A percentile compares a stretch with the other conserved stretches of the same genome.
phyloP scores from a whole-genome alignment of 2,888 invertebrate genomes.

The Antheraea assamensis region DNA sequence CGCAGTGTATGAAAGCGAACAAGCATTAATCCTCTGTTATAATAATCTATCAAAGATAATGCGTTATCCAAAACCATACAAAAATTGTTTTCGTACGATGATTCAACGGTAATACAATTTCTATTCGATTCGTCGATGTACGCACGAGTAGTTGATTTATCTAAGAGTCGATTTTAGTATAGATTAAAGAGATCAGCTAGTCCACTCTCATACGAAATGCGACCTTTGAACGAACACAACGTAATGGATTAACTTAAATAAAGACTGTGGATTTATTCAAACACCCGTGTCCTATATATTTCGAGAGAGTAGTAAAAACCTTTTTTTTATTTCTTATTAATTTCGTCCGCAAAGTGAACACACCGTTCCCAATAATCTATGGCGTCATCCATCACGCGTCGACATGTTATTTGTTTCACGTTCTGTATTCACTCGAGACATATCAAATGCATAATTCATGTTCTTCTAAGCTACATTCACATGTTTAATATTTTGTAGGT shows the following conservation, averaged over 20 bases:
- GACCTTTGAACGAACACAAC: too few species aligned
- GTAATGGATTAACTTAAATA: too few species aligned
- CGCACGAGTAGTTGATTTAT: constrained; percentile 16
- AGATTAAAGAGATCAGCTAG: not conserved
- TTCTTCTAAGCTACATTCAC: not conserved
- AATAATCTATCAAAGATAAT: constrained; percentile 14
- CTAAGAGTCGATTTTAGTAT: constrained; percentile 7
- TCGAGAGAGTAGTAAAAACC: not conserved
- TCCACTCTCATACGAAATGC: not conserved
- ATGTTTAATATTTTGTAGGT: constrained; percentile 11
- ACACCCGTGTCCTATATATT: not conserved
- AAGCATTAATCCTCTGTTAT: not conserved
- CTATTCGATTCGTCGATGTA: constrained; percentile 7
- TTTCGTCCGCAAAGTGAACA: not conserved
- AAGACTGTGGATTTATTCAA: not conserved
- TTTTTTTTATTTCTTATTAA: not conserved
- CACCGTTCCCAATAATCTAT: not conserved
- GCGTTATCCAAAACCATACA: constrained; percentile 7
- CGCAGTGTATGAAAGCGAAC: not conserved
- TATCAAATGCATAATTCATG: constrained; percentile 22
- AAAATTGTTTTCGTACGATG: constrained; percentile 12
- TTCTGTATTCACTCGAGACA: constrained; percentile 20
- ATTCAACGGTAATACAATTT: constrained; percentile 20
- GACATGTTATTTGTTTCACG: constrained; percentile 22
- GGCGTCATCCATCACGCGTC: constrained; percentile 16